A percentile compares a stretch with the other conserved stretches of the same genome.
Evolutionary conservation across 2,113 vertebrate species (phyloP).

Genomic region (Marcusenius ussheri): DNA sequence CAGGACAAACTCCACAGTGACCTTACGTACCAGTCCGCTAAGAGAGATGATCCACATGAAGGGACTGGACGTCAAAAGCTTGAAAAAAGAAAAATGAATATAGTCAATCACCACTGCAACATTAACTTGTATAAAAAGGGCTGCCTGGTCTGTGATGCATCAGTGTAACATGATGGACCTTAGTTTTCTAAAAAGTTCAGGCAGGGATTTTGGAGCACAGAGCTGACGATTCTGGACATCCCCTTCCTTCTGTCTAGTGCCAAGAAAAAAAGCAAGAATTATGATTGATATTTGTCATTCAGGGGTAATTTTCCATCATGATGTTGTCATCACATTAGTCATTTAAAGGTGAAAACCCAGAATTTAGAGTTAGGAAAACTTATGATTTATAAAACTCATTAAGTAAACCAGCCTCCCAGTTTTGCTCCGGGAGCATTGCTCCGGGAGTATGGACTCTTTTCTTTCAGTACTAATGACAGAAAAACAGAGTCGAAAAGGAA

Average conservation of each 20-base stretch:
- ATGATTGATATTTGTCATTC: not conserved
- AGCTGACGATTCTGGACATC: not conserved
- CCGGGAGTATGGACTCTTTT: not conserved
- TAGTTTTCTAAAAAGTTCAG: not conserved
- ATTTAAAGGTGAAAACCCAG: not conserved
- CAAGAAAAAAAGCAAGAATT: not conserved
- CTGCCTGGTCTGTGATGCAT: not conserved
- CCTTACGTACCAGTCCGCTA: conserved; percentile 84
- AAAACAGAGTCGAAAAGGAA: not conserved
- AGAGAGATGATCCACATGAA: conserved; percentile 91
- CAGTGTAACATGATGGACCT: not conserved
- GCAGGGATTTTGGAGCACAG: not conserved
- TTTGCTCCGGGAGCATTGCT: not conserved
- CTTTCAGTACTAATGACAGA: not conserved
- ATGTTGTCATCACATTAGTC: not conserved
- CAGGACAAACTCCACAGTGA: not conserved
- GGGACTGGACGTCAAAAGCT: conserved; percentile 85
- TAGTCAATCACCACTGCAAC: not conserved
- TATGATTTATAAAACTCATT: not conserved
- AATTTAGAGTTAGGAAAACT: not conserved
- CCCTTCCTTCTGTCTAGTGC: not conserved
- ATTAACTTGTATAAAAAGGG: not conserved
- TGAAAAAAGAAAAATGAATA: conserved; percentile 47
- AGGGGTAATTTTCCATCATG: not conserved
- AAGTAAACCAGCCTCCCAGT: not conserved